Conservation (phyloP, 2,113 vertebrate species). For the Callochromis pleurospilus region DNA sequence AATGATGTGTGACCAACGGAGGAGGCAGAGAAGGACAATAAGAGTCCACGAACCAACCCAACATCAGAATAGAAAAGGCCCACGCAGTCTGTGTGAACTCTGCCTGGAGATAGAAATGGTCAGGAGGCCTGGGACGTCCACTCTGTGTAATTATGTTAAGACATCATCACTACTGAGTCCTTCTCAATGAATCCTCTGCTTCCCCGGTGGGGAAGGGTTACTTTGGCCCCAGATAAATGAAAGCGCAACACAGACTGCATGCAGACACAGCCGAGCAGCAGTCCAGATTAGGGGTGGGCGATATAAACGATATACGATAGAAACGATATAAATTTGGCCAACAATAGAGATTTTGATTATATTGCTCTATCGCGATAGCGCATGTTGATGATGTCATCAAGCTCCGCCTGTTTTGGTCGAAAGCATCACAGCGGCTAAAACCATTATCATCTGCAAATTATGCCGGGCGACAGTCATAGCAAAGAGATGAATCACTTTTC, state of each 20-base stretch:
- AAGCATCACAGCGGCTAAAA: no score
- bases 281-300: neutral
- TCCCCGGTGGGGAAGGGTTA: neutral
- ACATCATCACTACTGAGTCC: neutral
- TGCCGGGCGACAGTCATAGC: no score
- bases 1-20: conserved; percentile 13
- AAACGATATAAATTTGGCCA: no score
- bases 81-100: neutral
- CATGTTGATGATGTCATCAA: no score
- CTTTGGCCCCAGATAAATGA: neutral
- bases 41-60: neutral
- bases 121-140: neutral
- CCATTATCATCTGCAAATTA: no score
- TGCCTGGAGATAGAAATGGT: neutral
- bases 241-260: neutral
- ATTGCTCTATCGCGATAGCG: no score
- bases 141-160: neutral
- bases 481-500: no score
- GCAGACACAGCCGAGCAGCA: neutral
- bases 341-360: no score
- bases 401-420: no score
- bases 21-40: neutral
- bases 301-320: no score
- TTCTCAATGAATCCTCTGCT: neutral
- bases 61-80: neutral